Conservation (phyloP, 1,140 invertebrate species). For the Laupala kohalensis region DNA sequence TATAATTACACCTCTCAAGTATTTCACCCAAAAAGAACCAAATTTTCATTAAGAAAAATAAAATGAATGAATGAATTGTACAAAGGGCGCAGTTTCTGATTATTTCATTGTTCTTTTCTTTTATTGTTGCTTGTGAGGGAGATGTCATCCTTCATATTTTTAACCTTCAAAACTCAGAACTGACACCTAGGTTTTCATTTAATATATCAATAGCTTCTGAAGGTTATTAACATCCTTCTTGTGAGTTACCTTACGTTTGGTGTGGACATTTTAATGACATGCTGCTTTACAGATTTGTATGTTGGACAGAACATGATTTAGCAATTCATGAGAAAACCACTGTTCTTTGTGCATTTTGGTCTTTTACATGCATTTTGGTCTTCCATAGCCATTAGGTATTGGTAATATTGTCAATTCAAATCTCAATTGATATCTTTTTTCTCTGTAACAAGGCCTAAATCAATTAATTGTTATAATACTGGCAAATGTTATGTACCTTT, state of each 20-base stretch:
- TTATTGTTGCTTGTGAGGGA: too few relatives aligned
- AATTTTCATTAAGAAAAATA: too few relatives aligned
- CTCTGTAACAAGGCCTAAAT: neutral
- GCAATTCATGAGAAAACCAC: neutral
- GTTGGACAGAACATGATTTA: neutral
- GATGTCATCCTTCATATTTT: too few relatives aligned
- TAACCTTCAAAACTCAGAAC: too few relatives aligned
- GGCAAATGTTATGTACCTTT: neutral
- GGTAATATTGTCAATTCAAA: neutral
- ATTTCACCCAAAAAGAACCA: too few relatives aligned
- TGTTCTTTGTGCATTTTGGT: neutral
- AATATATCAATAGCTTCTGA: too few relatives aligned
- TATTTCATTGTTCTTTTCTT: too few relatives aligned
- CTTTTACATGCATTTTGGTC: neutral
- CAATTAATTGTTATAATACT: neutral
- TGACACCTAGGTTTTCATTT: too few relatives aligned
- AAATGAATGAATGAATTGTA: too few relatives aligned
- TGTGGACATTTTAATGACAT: neutral
- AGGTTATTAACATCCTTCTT: too few relatives aligned
- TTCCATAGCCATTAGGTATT: neutral
- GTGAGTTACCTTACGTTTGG: neutral
- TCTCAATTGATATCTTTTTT: neutral
- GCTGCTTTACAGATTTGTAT: neutral
- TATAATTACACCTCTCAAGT: too few relatives aligned
- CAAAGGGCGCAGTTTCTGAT: too few relatives aligned